These are phyloP conservation scores for Catamblyrhynchus diadema DNA, from an alignment of 2,797 vertebrate genomes.

Conservation along the genomic window DNA sequence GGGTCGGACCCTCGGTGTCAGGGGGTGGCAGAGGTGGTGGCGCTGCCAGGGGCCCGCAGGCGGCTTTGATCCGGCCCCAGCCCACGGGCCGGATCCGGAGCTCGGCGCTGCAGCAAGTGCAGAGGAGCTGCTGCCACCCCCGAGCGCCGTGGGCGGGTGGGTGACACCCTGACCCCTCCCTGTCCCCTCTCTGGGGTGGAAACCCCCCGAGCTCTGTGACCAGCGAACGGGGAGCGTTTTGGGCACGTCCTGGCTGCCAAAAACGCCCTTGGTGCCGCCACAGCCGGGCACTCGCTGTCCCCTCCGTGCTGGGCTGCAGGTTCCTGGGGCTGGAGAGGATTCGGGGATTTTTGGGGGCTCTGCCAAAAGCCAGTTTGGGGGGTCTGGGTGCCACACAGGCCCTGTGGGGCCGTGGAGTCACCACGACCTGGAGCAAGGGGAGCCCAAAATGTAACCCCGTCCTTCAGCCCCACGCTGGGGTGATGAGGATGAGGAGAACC, in stretches of 20 bases:
- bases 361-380: fast-evolving
- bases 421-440: fast-evolving
- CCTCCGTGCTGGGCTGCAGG: fast-evolving
- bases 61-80: neutral
- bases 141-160: neutral
- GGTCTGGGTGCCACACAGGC: fast-evolving
- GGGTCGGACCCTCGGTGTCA: neutral
- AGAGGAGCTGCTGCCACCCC: neutral
- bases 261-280: fast-evolving
- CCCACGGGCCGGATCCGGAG: neutral
- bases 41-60: neutral
- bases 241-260: fast-evolving
- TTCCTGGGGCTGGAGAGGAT: fast-evolving
- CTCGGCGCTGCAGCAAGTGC: neutral
- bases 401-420: fast-evolving
- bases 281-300: neutral
- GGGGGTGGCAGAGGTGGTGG: fast-evolving
- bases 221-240: fast-evolving
- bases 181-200: fast-evolving
- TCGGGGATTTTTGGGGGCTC: fast-evolving
- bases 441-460: fast-evolving
- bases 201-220: neutral
- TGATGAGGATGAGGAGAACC: fast-evolving
- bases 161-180: neutral
- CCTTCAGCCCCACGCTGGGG: fast-evolving